Percentiles rank a stretch among this genome's conserved stretches.
These are phyloP conservation scores for Chionomys nivalis DNA, from an alignment of 2,113 vertebrate genomes.

Conservation along the genomic window DNA sequence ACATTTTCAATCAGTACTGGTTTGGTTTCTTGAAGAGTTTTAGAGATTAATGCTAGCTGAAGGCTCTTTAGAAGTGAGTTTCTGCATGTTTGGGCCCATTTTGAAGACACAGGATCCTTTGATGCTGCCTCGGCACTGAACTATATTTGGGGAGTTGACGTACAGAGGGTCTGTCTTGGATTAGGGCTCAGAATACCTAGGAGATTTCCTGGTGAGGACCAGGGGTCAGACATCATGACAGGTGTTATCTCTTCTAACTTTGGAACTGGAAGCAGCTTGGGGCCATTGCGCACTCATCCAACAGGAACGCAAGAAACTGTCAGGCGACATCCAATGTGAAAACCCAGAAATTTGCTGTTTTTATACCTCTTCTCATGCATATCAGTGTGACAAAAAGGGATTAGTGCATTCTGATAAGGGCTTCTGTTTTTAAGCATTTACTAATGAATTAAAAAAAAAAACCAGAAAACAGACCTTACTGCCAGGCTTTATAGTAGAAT, in stretches of 20 bases:
- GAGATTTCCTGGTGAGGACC: conserved; percentile 72
- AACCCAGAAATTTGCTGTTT: neutral
- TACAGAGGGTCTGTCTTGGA: conserved; percentile 71
- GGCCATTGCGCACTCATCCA: conserved; percentile 1
- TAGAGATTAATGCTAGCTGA: conserved; percentile 32
- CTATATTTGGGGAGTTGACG: conserved; percentile 74
- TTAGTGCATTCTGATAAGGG: conserved; percentile 1
- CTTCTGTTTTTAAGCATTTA: neutral
- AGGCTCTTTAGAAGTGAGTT: conserved; percentile 10
- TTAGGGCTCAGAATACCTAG: conserved; percentile 75
- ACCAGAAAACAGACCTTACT: neutral
- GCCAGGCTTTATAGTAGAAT: conserved; percentile 3
- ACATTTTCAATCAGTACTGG: conserved; percentile 48
- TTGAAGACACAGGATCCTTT: conserved; percentile 56
- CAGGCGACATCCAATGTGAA: neutral
- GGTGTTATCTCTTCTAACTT: conserved; percentile 75
- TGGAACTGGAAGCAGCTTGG: conserved; percentile 61
- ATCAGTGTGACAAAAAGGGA: neutral
- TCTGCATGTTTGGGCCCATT: conserved; percentile 17
- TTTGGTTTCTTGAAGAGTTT: conserved; percentile 26
- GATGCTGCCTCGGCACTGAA: neutral
- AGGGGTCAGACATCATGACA: conserved; percentile 58
- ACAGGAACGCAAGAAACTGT: conserved; percentile 17
- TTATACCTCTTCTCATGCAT: conserved; percentile 38
- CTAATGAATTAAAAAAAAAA: neutral